These are phyloP conservation scores for Typhlichthys eigenmanni DNA, from an alignment of 2,797 vertebrate species.

Conservation along the genomic window DNA sequence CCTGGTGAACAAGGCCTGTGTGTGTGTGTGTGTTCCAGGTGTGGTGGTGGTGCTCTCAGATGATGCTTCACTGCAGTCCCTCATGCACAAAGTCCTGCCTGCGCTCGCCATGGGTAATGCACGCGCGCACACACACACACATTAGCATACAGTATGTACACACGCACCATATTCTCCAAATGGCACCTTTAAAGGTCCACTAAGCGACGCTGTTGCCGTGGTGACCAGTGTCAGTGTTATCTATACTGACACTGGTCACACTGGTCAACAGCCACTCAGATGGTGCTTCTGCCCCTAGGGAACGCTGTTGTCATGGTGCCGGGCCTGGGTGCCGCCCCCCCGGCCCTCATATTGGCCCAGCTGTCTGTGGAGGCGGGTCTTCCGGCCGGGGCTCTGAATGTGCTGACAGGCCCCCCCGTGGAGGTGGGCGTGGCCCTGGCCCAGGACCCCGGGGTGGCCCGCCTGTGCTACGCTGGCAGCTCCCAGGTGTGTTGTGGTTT, in stretches of 20 bases:
- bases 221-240: no score
- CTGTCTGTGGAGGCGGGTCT: slow-evolving; percentile 77
- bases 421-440: slow-evolving; percentile 69
- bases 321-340: slow-evolving; percentile 61
- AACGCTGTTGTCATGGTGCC: slow-evolving; percentile 84
- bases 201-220: background rate
- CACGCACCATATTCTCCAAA: background rate
- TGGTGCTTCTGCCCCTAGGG: slow-evolving; percentile 63
- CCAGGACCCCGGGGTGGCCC: slow-evolving; percentile 66
- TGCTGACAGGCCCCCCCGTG: slow-evolving; percentile 77
- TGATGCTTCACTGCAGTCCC: no score
- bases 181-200: background rate
- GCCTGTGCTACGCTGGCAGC: slow-evolving; percentile 80
- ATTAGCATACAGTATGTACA: no score
- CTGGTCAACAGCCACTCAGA: no score
- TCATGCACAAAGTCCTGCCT: no score
- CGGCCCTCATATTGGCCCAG: slow-evolving; percentile 83
- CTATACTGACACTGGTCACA: no score
- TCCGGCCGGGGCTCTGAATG: slow-evolving; percentile 81
- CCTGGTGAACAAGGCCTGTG: no score
- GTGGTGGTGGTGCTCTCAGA: no score
- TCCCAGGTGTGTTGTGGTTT: slow-evolving; percentile 68
- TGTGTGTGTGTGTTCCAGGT: no score
- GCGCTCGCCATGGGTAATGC: no score
- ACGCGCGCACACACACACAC: no score